These are phyloP conservation scores for Sycophaga agraensis DNA, from an alignment of 1,140 invertebrate genomes.

Conservation along the genomic window DNA sequence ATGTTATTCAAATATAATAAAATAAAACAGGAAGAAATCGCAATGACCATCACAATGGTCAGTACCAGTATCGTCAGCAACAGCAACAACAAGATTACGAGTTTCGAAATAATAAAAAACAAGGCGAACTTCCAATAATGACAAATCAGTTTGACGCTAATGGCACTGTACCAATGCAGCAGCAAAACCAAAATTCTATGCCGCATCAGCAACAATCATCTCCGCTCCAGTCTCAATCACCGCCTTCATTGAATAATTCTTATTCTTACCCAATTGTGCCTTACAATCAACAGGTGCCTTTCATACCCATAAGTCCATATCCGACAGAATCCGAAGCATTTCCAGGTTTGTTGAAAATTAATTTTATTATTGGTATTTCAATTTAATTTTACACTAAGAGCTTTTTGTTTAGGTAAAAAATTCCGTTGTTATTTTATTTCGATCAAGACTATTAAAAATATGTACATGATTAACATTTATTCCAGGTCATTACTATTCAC, in stretches of 20 bases:
- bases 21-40: constrained; percentile 20
- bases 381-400: neutral
- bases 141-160: constrained; percentile 8
- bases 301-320: constrained; percentile 8
- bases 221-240: constrained; percentile 7
- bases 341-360: constrained; percentile 7
- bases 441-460: too few species aligned
- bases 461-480: too few species aligned
- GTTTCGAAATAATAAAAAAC: constrained; percentile 8
- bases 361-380: neutral
- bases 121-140: neutral
- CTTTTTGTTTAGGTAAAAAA: too few species aligned
- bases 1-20: neutral
- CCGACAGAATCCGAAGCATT: constrained; percentile 7
- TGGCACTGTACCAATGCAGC: constrained; percentile 5
- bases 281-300: constrained; percentile 26
- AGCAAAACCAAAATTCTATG: constrained; percentile 2
- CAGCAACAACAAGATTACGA: constrained; percentile 8
- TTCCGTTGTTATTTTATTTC: neutral
- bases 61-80: constrained; percentile 8
- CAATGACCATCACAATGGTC: constrained; percentile 11
- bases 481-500: constrained; percentile 18
- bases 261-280: constrained; percentile 17
- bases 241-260: constrained; percentile 1
- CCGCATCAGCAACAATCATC: constrained; percentile 11